Evolutionary conservation across 2,797 vertebrate genomes (phyloP), one percentile per base, ranked within the genome.

Genomic region (Picus viridis): DNA sequence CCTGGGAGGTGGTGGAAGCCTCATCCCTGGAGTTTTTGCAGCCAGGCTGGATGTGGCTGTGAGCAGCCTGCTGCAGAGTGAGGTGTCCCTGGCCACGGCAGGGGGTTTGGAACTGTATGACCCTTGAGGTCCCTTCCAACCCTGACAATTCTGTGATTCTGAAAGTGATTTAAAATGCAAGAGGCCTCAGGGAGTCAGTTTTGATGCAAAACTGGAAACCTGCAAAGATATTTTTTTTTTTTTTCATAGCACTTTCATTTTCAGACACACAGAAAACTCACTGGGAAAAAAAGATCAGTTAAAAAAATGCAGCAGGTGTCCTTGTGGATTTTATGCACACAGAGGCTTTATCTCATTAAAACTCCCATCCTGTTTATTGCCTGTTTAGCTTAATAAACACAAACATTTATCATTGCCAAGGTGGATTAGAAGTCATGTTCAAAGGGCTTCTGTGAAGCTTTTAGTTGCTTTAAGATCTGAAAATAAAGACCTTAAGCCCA

Each of bases 161-260:
- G 77, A 93, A 91, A 68, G 22, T 71, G 61, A 65, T 65, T 87
- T 86, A 86, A 91, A 90, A 58, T 65, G n/a, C 81, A 91, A 94
- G 27, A 43, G 94, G 30, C 69, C 19, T 68, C 56, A 83, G 34
- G 43, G 88, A 91, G 58, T 81, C 7, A 77, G 14, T 64, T 92
- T 86, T 64, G 76, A 79, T 41, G 26, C 58, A 62, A 90, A 93
- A 86, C 49, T 81, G 67, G 84, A 88, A 88, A 62, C 22, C 4
- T 88, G 54, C 58, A 93, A 63, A 89, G 45, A 19, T n/a, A n/a
- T 70, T 89, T 94, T 16, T 43, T 41, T 41, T 41, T 41, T 41
- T 43, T 43, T 85, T 14, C 6, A 7, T 63, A 63, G 47, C 45
- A 32, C 43, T 92, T 92, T 93, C 12, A 43, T 64, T 93, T 95